Evolutionary conservation across 2,888 invertebrate genomes (phyloP), one percentile per base, ranked within the genome.

Genomic region (Oxycera nigricornis): DNA sequence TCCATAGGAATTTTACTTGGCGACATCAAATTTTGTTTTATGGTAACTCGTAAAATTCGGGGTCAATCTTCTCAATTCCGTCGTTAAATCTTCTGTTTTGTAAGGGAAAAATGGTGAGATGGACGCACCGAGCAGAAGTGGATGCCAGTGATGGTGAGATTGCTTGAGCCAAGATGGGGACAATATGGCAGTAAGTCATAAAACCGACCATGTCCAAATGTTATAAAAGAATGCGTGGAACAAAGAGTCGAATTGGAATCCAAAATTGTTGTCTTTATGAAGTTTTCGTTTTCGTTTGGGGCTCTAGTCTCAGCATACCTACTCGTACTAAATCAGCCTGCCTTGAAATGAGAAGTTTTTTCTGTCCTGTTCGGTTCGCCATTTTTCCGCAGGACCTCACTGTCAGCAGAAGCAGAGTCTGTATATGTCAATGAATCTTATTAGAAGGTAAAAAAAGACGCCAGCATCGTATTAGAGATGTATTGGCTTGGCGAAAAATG

Each of bases 51-150:
- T 76, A 76, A 76, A 76, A 24, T 73, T 72, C 57, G 73, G 74
- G 75, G 77, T 77, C 77, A 77, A 77, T 77, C 74, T 77, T 77
- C 77, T 75, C 77, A 75, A 77, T 77, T 77, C 74, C 70, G 72
- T 73, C 75, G 74, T 77, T 75, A 77, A 77, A 75, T 77, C 77
- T 77, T 74, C 67, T 74, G 74, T 62, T 74, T 77, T 72, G 74
- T 72, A 68, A 57, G 35, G 72, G 67, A 30, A 35, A 50, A 17
- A 59, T 46, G 35, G 59, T 41, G 14, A 41, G 41, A 65, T 65
- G 30, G 65, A 65, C 30, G 65, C 72, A 39, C 31, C 35, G 22
- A 52, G 57, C 30, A 30, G 24, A 31, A 61, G 26, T 61, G 61
- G 26, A 61, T 61, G 20, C 61, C 17, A 61, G 17, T 22, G 65